phyloP scores from a whole-genome alignment of 1,140 invertebrate species.

The Rhynchophorus ferrugineus region DNA sequence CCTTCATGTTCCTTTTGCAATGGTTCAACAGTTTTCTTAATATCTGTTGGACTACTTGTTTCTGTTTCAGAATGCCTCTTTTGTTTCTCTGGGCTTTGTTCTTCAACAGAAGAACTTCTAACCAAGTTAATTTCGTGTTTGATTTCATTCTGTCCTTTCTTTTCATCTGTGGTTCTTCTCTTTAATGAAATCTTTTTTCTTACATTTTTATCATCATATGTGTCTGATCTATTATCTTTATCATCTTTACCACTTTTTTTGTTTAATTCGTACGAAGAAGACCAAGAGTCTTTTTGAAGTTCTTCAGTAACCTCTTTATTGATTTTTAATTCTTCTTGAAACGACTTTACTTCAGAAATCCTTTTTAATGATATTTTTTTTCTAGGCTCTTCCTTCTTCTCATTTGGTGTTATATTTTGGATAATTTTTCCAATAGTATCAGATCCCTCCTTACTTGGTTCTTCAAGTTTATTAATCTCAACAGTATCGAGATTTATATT shows the following conservation, averaged over 20 bases:
- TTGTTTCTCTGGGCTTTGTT: constrained; percentile 2
- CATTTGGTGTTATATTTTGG: background rate
- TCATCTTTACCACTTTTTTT: constrained; percentile 1
- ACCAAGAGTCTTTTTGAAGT: constrained; percentile 10
- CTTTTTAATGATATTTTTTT: background rate
- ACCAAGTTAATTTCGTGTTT: constrained; percentile 1
- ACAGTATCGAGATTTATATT: too few species aligned
- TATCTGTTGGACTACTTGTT: too few species aligned
- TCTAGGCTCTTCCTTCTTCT: too few species aligned
- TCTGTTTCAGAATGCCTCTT: too few species aligned
- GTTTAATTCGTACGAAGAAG: constrained; percentile 6
- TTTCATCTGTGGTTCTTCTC: constrained; percentile 13
- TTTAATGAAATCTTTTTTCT: constrained; percentile 21
- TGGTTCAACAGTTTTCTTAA: too few species aligned
- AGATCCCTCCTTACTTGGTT: too few species aligned
- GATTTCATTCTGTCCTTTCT: background rate
- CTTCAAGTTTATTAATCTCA: too few species aligned
- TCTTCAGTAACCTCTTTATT: constrained; percentile 10
- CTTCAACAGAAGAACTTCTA: constrained; percentile 10
- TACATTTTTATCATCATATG: background rate
- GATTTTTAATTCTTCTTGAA: background rate
- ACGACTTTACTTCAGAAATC: background rate
- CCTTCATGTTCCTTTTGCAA: too few species aligned
- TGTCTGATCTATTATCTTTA: constrained; percentile 10
- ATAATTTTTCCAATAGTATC: too few species aligned